phyloP scores from a whole-genome alignment of 2,888 invertebrate genomes.

The Stenoptilia bipunctidactyla region DNA sequence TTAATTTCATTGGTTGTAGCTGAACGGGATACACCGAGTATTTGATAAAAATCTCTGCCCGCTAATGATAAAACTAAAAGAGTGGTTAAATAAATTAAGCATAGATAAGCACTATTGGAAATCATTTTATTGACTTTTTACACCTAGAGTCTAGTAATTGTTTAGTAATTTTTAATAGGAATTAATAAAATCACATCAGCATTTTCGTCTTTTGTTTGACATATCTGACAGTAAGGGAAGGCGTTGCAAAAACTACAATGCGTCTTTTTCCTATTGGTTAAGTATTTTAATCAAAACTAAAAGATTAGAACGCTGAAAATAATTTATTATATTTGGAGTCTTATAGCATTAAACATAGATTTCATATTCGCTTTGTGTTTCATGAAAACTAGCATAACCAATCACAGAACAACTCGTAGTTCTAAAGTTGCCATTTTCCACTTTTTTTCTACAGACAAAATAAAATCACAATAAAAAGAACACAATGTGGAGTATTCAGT shows the following conservation, averaged over 20 bases:
- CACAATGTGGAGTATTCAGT: too few species aligned
- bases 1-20: slow-evolving; percentile 96
- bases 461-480: too few species aligned
- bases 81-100: slow-evolving; percentile 48
- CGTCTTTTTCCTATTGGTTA: slow-evolving; percentile 9
- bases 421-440: slow-evolving; percentile 14
- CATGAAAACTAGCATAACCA: slow-evolving; percentile 18
- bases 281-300: neutral
- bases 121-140: slow-evolving; percentile 37
- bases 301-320: neutral
- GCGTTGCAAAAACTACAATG: slow-evolving; percentile 16
- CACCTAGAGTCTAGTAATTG: slow-evolving; percentile 23
- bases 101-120: slow-evolving; percentile 40
- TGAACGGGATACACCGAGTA: slow-evolving; percentile 86
- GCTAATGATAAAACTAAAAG: slow-evolving; percentile 57
- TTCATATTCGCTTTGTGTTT: slow-evolving; percentile 2
- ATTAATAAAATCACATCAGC: neutral
- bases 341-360: neutral
- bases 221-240: slow-evolving; percentile 2
- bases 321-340: neutral
- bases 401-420: slow-evolving; percentile 28
- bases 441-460: too few species aligned
- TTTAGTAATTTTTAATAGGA: neutral
- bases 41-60: slow-evolving; percentile 94
- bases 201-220: neutral